phyloP scores from a whole-genome alignment of 2,888 invertebrate genomes.

The Pelosia muscerda region DNA sequence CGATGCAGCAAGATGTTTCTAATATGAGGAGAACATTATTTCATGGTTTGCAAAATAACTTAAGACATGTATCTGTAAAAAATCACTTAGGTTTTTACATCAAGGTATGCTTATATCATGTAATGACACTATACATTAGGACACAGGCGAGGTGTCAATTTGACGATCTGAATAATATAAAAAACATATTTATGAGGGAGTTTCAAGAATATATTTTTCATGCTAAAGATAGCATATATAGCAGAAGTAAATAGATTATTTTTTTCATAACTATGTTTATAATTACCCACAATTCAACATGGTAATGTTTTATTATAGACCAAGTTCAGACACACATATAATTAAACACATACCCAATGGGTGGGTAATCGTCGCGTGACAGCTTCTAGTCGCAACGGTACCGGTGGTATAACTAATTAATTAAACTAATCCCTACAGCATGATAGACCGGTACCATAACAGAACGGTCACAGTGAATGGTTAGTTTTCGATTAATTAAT shows the following conservation, averaged over 20 bases:
- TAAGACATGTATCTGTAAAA: conserved; percentile 6
- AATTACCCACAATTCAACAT: background rate
- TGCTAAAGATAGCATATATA: no score
- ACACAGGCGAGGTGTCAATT: no score
- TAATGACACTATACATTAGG: background rate
- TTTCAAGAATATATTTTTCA: no score
- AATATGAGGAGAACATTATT: conserved; percentile 7
- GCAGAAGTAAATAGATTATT: no score
- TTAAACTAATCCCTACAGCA: conserved; percentile 46
- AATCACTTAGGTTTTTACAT: background rate
- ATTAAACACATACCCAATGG: conserved; percentile 24
- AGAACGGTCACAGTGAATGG: conserved; percentile 41
- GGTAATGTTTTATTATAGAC: background rate
- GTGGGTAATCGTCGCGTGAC: conserved; percentile 44
- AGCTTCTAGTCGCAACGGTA: conserved; percentile 29
- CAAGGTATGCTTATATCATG: background rate
- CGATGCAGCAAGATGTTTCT: background rate
- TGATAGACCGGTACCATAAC: conserved; percentile 37
- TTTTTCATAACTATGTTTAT: background rate
- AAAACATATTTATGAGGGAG: background rate
- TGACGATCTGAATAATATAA: no score
- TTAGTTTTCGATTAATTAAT: conserved; percentile 76
- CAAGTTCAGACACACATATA: conserved; percentile 9
- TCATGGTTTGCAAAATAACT: background rate
- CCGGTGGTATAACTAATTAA: conserved; percentile 45